Percentiles rank a stretch among this genome's conserved stretches.
Conservation (phyloP, 2,888 invertebrate species). For the Idaea biselata region DNA sequence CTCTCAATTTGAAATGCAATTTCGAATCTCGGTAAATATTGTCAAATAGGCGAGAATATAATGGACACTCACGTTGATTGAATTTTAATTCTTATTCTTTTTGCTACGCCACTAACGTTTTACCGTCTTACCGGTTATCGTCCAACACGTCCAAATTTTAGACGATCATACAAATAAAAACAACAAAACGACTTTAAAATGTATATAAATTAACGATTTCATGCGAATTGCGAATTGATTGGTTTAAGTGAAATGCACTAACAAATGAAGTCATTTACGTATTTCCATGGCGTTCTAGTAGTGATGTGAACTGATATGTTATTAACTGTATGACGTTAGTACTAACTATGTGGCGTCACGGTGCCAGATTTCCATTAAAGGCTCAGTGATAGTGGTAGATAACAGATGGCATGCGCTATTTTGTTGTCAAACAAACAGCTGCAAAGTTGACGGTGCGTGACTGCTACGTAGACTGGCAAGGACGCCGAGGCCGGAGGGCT, state of each 20-base stretch:
- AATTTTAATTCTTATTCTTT: background rate
- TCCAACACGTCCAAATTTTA: background rate
- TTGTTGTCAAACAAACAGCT: slow-evolving; percentile 71
- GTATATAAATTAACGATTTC: background rate
- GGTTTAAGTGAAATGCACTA: slow-evolving; percentile 11
- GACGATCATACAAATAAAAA: slow-evolving; percentile 11
- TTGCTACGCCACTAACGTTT: slow-evolving; percentile 23
- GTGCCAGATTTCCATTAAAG: slow-evolving; percentile 23
- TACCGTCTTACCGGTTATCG: slow-evolving; percentile 27
- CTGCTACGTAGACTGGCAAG: slow-evolving; percentile 57
- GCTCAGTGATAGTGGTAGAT: slow-evolving; percentile 29
- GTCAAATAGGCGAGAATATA: slow-evolving; percentile 37
- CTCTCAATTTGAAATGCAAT: slow-evolving; percentile 44
- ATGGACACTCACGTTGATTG: background rate
- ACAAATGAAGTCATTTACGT: slow-evolving; percentile 14
- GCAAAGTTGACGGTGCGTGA: slow-evolving; percentile 53
- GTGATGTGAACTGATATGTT: slow-evolving; percentile 6
- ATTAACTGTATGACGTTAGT: slow-evolving; percentile 22
- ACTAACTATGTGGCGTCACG: slow-evolving; percentile 15
- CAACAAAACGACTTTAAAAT: slow-evolving; percentile 3
- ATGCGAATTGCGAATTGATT: background rate
- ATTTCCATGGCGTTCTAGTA: slow-evolving; percentile 21
- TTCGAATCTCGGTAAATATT: slow-evolving; percentile 33
- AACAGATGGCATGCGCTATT: slow-evolving; percentile 43
- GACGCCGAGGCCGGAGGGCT: slow-evolving; percentile 48